phyloP scores from a whole-genome alignment of 2,888 invertebrate genomes.

The Spialia ferax region DNA sequence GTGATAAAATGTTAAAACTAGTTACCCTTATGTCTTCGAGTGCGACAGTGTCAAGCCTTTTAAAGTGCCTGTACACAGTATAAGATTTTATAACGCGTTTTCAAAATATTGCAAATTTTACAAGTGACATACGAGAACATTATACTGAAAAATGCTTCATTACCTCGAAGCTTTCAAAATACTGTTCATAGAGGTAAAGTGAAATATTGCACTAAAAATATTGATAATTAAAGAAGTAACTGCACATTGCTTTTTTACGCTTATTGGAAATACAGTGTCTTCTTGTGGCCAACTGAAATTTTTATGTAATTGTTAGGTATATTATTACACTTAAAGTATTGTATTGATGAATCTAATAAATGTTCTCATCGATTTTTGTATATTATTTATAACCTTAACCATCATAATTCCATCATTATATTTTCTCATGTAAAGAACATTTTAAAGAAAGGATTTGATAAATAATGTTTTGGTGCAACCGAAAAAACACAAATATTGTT shows the following conservation, averaged over 20 bases:
- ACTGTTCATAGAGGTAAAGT: too few species aligned
- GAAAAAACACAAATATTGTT: too few species aligned
- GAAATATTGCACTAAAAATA: too few species aligned
- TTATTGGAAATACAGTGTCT: slow-evolving; percentile 41
- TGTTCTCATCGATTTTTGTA: slow-evolving; percentile 41
- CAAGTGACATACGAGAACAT: neutral
- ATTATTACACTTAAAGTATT: slow-evolving; percentile 44
- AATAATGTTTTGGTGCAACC: too few species aligned
- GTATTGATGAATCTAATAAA: slow-evolving; percentile 48
- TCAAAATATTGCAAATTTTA: neutral
- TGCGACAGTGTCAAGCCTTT: too few species aligned
- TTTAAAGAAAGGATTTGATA: too few species aligned
- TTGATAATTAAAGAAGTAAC: too few species aligned
- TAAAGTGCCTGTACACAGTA: neutral
- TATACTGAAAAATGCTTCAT: too few species aligned
- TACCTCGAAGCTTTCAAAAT: too few species aligned
- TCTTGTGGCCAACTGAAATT: slow-evolving; percentile 45
- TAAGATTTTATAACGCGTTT: neutral
- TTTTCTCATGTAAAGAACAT: too few species aligned
- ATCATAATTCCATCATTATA: neutral
- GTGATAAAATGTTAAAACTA: too few species aligned
- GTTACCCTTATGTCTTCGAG: too few species aligned
- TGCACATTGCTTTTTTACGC: slow-evolving; percentile 18
- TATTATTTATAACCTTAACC: slow-evolving; percentile 29
- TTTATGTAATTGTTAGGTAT: slow-evolving; percentile 33